Evolutionary conservation across 2,888 invertebrate species (phyloP), one percentile per base, ranked within the genome.

Genomic region (Osmoderma eremita): DNA sequence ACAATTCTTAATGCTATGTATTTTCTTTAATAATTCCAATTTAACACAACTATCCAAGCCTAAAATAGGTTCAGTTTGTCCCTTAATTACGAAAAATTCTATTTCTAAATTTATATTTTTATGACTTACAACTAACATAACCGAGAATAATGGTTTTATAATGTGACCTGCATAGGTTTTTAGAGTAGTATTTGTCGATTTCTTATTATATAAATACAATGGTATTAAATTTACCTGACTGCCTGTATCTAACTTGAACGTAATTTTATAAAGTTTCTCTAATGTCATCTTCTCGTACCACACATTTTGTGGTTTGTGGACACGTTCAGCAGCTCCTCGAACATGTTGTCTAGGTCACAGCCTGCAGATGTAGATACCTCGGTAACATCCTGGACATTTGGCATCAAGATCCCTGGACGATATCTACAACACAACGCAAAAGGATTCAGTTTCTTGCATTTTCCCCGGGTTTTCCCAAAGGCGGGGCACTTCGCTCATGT

Each of bases 401-500:
- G 36, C 0, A 38, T 39, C 22, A 58, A 65, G 8, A 12, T 18
- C 17, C 15, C 20, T 24, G 39, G 13, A 20, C 24, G 24, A 24
- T 10, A 24, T 24, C 63, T 49, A 53, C 68, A 65, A n/a, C 17
- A 17, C 12, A 30, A 30, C 17, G 54, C 42, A 54, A 66, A 66
- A 36, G 67, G 65, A 58, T 67, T 63, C 8, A 56, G 63, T 67
- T 54, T 67, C 10, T 63, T 50, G 49, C 69, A 70, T 42, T 70
- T 68, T 6, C 20, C 45, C 15, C 71, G 68, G 42, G 30, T 48
- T 64, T 66, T 65, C n/a, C 65, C 67, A 42, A 64, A 69, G 8
- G 69, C 70, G 51, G 68, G 67, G 22, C 67, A 71, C 17, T 61
- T 53, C 62, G 53, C 39, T 48, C 50, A 50, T 67, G 67, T 15